phyloP scores from a whole-genome alignment of 2,113 vertebrate genomes.

The Phylloscopus trochiloides region DNA sequence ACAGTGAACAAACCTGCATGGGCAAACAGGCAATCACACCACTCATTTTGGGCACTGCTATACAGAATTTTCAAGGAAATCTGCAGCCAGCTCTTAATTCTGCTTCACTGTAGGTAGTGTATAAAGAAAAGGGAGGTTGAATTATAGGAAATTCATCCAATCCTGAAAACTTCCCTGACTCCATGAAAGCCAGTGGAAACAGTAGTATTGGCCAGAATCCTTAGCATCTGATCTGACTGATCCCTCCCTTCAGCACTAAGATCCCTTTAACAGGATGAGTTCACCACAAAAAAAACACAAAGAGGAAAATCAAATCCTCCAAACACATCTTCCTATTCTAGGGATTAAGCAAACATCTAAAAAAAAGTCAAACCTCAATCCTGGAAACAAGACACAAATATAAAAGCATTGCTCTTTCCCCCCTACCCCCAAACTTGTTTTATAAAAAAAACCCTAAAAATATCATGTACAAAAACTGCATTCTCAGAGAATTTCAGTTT shows the following conservation, averaged over 20 bases:
- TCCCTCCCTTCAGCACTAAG: neutral
- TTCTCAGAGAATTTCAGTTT: neutral
- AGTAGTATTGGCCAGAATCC: neutral
- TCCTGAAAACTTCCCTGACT: neutral
- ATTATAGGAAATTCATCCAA: neutral
- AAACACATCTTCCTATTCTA: neutral
- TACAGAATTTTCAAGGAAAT: neutral
- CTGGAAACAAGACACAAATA: neutral
- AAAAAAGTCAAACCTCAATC: neutral
- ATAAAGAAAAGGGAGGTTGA: neutral
- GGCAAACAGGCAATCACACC: neutral
- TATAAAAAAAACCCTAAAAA: neutral
- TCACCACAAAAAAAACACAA: neutral
- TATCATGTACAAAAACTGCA: neutral
- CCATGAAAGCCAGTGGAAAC: neutral
- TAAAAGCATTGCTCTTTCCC: neutral
- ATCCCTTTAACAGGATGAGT: neutral
- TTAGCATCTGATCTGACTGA: neutral
- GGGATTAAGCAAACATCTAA: neutral
- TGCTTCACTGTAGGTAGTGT: neutral
- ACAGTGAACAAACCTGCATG: neutral
- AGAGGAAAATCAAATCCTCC: neutral
- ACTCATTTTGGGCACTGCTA: neutral
- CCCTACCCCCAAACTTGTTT: rapidly evolving
- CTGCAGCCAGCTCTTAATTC: neutral